Evolutionary conservation across 2,797 vertebrate genomes (phyloP).

Genomic region (Tapirus indicus): DNA sequence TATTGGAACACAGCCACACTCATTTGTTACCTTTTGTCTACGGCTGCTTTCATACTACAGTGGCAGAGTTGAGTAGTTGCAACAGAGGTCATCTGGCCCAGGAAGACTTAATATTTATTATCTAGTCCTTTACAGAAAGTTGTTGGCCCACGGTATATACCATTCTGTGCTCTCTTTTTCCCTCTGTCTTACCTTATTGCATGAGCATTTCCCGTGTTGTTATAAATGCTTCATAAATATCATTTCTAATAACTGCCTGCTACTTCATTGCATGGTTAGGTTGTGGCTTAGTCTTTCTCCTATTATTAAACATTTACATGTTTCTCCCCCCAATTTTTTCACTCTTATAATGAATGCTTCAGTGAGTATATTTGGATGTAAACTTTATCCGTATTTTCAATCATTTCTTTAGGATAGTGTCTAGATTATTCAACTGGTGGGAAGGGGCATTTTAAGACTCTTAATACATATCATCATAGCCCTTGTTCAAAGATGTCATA

Average conservation of each 20-base stretch:
- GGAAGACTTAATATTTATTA: background rate
- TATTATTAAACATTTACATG: background rate
- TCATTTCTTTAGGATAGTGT: constrained; percentile 3
- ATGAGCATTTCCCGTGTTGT: background rate
- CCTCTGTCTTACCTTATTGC: background rate
- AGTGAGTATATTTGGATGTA: background rate
- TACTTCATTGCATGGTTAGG: background rate
- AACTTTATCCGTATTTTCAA: background rate
- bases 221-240: background rate
- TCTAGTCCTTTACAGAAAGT: background rate
- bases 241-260: background rate
- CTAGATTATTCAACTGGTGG: background rate
- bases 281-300: background rate
- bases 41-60: background rate
- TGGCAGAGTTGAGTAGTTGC: background rate
- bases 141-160: background rate
- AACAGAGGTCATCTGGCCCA: background rate
- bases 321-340: background rate
- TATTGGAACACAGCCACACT: constrained; percentile 5
- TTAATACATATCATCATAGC: background rate
- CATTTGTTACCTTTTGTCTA: background rate
- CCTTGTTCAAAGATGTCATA: background rate
- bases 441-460: background rate
- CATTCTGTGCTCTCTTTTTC: background rate
- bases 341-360: background rate